Base-by-base conservation (phyloP, 2,888 invertebrate genomes). In the Volucella zonaria region DNA sequence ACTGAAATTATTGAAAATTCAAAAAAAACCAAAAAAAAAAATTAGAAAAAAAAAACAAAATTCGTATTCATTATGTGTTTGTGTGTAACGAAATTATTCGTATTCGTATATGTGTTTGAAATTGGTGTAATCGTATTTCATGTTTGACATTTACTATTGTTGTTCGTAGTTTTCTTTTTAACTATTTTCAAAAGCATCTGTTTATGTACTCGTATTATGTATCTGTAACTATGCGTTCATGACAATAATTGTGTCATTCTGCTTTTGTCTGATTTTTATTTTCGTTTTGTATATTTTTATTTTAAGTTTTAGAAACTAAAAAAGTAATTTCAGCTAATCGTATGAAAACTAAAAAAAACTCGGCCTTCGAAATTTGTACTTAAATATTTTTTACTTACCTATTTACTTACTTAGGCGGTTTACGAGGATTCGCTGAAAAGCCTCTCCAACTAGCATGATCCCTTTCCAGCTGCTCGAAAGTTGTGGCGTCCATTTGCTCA, bases 1-100 rank as follows among this genome's bases (percentile, higher is more conserved):
- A 85, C 6, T 82, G 58, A 79, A 58, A 62, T n/a, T 45, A 23
- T 61, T 43, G 2, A 42, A 15, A 61, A 42, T 38, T 47, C 42
- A 67, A 79, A 82, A 64, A 73, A 82, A 64, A 73, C 58, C 23
- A 61, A 56, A 81, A 76, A 52, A 61, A 54, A 75, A n/a, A n/a
- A n/a, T n/a, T n/a, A n/a, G n/a, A n/a, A 75, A 66, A 59, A 54
- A 73, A 61, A 58, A 52, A 14, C 0, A 18, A 52, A 18, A 52
- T 52, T 62, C 62, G 62, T 62, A 62, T 62, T 62, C 62, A 62
- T 59, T 38, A 40, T 40, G 58, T 10, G 38, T 59, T 45, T 56
- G 23, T 62, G 31, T 18, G 15, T 45, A 45, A 12, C n/a, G n/a
- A 12, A n/a, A 59, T 40, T 61, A 80, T 81, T 79, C 75, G 80